Conservation (phyloP, 2,888 invertebrate genomes). For the Lepidocyrtinus sp. region DNA sequence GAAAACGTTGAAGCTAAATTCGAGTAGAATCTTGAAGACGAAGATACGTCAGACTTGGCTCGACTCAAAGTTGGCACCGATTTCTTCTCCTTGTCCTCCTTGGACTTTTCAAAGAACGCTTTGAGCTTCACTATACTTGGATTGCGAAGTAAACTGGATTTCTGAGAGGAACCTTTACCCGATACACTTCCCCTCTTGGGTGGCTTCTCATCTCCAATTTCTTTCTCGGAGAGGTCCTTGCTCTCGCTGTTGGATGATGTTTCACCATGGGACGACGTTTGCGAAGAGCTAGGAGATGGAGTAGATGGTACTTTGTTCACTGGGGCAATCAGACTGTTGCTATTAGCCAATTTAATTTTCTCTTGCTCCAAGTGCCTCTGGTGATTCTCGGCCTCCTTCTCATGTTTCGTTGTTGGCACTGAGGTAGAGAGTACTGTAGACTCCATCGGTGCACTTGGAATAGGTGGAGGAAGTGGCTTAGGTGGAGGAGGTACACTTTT, state of each 20-base stretch:
- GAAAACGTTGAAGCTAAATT: conserved; percentile 53
- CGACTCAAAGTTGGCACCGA: conserved; percentile 62
- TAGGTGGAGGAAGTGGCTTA: conserved; percentile 5
- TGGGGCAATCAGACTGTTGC: conserved; percentile 10
- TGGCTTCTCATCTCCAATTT: neutral
- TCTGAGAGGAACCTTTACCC: conserved; percentile 21
- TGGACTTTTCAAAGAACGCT: conserved; percentile 72
- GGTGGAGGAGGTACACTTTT: conserved; percentile 28
- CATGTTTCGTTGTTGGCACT: conserved; percentile 67
- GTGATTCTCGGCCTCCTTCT: conserved; percentile 71
- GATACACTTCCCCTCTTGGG: conserved; percentile 20
- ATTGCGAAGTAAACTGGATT: conserved; percentile 69
- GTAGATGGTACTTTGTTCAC: conserved; percentile 27
- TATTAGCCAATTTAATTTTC: conserved; percentile 29
- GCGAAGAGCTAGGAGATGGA: conserved; percentile 33
- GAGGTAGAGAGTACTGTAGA: conserved; percentile 18
- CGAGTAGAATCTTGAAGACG: conserved; percentile 67
- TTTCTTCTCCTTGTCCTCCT: conserved; percentile 62
- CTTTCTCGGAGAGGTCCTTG: conserved; percentile 6
- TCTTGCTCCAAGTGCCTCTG: conserved; percentile 47
- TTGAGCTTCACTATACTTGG: conserved; percentile 72
- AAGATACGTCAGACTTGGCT: conserved; percentile 69
- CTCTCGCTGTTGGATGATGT: neutral
- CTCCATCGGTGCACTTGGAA: neutral
- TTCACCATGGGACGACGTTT: conserved; percentile 27